phyloP scores from a whole-genome alignment of 64 coral and sea anemone genomes.

The Montipora sp. region DNA sequence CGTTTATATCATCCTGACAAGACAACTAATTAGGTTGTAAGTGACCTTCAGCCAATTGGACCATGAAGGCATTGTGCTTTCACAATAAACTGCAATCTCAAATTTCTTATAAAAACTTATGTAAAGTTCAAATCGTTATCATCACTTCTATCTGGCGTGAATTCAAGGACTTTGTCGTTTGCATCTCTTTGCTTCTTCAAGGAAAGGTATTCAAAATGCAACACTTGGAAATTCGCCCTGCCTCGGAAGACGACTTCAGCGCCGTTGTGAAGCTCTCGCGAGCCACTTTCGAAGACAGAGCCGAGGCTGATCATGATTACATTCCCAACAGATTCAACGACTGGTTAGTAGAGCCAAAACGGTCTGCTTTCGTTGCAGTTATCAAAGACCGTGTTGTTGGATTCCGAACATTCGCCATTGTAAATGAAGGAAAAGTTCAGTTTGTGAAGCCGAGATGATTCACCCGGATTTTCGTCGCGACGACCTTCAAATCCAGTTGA shows the following conservation, averaged over 20 bases:
- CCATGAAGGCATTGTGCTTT: background rate
- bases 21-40: constrained; percentile 30
- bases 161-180: background rate
- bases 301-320: background rate
- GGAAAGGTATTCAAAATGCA: background rate
- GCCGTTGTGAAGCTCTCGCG: constrained; percentile 20
- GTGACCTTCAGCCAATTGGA: constrained; percentile 32
- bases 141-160: background rate
- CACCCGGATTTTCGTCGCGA: constrained; percentile 21
- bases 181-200: background rate
- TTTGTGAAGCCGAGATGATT: background rate
- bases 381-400: background rate
- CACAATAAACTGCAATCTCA: constrained; percentile 6
- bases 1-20: constrained; percentile 10
- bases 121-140: constrained; percentile 24
- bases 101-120: constrained; percentile 33
- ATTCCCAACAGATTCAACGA: constrained; percentile 27
- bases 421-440: constrained; percentile 6
- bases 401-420: constrained; percentile 3
- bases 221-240: constrained; percentile 10
- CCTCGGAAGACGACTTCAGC: background rate
- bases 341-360: constrained; percentile 19
- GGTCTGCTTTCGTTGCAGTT: background rate
- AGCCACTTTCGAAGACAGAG: constrained; percentile 21
- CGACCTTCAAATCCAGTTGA: constrained; percentile 11